A percentile compares a stretch with the other conserved stretches of the same genome.
Evolutionary conservation across 2,797 vertebrate genomes (phyloP).

Genomic region (Clamator glandarius): DNA sequence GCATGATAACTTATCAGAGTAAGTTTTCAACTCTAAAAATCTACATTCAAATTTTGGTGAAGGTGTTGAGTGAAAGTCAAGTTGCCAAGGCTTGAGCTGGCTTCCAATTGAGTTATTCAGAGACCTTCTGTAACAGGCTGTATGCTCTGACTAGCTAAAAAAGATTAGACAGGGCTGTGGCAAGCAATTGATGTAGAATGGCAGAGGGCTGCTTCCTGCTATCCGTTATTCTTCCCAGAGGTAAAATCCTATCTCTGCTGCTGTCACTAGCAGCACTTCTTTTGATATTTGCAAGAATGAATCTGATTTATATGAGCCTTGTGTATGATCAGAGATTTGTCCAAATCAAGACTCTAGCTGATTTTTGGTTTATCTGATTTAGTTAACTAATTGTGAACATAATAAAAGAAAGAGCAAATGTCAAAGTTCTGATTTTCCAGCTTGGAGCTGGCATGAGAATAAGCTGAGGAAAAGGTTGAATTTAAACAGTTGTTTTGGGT

Average conservation of each 20-base stretch:
- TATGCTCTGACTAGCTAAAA: not conserved
- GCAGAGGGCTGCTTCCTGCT: not conserved
- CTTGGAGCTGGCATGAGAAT: not conserved
- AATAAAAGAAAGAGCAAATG: not conserved
- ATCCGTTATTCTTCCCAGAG: not conserved
- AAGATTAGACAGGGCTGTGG: not conserved
- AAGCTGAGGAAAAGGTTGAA: not conserved
- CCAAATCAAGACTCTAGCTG: not conserved
- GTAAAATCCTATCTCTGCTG: conserved; percentile 20
- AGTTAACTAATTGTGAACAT: not conserved
- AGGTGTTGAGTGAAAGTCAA: not conserved
- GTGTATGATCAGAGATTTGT: not conserved
- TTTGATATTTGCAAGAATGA: conserved; percentile 1
- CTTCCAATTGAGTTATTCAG: not conserved
- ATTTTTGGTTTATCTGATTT: not conserved
- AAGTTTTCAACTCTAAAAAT: not conserved
- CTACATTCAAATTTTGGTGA: not conserved
- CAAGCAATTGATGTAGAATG: not conserved
- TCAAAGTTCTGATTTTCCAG: not conserved
- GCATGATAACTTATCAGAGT: not conserved
- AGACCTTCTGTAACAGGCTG: not conserved
- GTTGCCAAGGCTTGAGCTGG: not conserved
- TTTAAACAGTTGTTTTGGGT: not conserved
- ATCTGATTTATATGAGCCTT: not conserved
- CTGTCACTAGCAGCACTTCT: not conserved